A percentile compares a stretch with the other conserved stretches of the same genome.
These are phyloP conservation scores for Notarius quadriscutis DNA, from an alignment of 2,113 vertebrate species.

Conservation along the genomic window DNA sequence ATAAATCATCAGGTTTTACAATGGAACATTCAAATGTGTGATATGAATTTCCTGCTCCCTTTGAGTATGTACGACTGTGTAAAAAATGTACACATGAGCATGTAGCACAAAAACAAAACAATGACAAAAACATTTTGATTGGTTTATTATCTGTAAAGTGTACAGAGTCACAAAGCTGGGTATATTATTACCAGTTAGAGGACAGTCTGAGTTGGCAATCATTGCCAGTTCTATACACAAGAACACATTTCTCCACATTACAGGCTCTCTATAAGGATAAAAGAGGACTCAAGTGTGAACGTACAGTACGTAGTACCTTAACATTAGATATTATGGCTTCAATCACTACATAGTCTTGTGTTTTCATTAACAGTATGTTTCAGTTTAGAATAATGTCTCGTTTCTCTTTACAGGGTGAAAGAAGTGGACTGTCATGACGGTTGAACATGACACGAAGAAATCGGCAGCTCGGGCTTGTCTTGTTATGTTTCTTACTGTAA, in stretches of 20 bases:
- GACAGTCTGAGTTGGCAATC: slow-evolving; percentile 33
- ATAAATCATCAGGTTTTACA: background rate
- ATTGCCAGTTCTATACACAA: slow-evolving; percentile 29
- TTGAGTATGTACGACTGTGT: background rate
- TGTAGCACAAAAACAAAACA: background rate
- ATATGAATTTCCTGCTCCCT: background rate
- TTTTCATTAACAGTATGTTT: slow-evolving; percentile 22
- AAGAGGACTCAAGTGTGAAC: slow-evolving; percentile 36
- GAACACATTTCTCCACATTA: slow-evolving; percentile 44
- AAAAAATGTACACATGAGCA: background rate
- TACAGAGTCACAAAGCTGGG: slow-evolving; percentile 70
- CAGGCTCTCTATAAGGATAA: slow-evolving; percentile 14
- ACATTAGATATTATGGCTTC: slow-evolving; percentile 46
- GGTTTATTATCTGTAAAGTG: slow-evolving; percentile 82
- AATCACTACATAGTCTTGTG: background rate
- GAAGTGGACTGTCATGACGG: slow-evolving; percentile 9
- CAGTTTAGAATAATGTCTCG: background rate
- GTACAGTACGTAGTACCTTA: slow-evolving; percentile 30
- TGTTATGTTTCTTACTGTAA: background rate
- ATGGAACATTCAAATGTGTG: background rate
- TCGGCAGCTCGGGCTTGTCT: background rate
- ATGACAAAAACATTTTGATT: background rate
- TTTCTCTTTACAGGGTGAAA: background rate
- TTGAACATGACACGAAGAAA: slow-evolving; percentile 10
- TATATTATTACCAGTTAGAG: slow-evolving; percentile 43